Conservation (phyloP, 2,113 vertebrate genomes). For the Erinaceus europaeus region DNA sequence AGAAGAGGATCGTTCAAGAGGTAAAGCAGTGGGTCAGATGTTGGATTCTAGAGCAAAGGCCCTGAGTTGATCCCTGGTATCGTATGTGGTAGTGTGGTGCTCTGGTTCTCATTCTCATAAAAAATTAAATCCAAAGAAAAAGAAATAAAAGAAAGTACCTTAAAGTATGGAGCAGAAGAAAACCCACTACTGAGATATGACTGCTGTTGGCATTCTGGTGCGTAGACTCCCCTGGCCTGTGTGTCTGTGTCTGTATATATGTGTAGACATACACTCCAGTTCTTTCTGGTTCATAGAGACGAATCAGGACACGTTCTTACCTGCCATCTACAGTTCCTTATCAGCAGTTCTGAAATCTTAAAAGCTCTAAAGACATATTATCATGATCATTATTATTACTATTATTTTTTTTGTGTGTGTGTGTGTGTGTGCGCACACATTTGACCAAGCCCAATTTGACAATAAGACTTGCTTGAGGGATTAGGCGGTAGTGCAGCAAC, state of each 20-base stretch:
- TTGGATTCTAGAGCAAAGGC: too few species aligned
- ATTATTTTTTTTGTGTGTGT: neutral
- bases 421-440: too few species aligned
- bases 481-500: too few species aligned
- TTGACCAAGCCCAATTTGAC: constrained; percentile 5
- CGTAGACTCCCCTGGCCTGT: neutral
- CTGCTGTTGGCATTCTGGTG: neutral
- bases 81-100: too few species aligned
- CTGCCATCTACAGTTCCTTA: neutral
- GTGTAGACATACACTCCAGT: neutral
- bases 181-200: neutral
- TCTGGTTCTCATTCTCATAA: too few species aligned
- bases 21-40: too few species aligned
- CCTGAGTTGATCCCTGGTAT: too few species aligned
- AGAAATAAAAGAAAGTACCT: too few species aligned
- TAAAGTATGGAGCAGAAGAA: too few species aligned
- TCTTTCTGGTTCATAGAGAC: neutral
- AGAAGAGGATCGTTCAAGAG: too few species aligned
- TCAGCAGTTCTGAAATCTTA: constrained; percentile 6
- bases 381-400: too few species aligned
- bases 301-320: neutral
- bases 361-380: neutral
- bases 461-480: constrained; percentile 17
- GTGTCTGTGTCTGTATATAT: neutral
- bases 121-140: too few species aligned